Percentiles rank a stretch among this genome's conserved stretches.
Conservation (phyloP, 2,113 vertebrate species). For the Fukomys damarensis region DNA sequence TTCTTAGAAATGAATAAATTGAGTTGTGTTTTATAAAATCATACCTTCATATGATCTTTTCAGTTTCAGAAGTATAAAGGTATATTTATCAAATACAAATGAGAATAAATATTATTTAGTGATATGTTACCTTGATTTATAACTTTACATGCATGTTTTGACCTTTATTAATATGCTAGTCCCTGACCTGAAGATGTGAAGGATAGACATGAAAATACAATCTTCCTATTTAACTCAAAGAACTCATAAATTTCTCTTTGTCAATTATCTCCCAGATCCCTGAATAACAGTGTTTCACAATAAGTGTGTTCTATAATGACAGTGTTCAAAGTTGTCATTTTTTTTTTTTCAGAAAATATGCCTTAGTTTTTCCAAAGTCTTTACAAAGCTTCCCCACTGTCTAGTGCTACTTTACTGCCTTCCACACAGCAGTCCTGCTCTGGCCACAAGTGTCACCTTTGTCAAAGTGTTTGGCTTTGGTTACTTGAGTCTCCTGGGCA, state of each 20-base stretch:
- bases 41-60: not conserved
- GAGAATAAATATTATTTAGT: not conserved
- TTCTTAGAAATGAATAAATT: not conserved
- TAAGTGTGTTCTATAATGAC: not conserved
- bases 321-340: not conserved
- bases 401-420: not conserved
- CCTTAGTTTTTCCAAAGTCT: not conserved
- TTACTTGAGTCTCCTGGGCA: not conserved
- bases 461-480: not conserved
- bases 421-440: not conserved
- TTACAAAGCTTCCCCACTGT: not conserved
- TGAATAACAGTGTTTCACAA: not conserved
- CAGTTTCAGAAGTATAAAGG: not conserved
- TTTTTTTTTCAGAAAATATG: not conserved
- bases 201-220: not conserved
- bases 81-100: not conserved
- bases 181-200: not conserved
- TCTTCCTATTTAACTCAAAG: not conserved
- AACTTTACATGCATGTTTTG: not conserved
- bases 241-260: not conserved
- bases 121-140: not conserved
- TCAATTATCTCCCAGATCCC: not conserved
- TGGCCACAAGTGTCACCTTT: not conserved
- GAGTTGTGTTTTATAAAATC: not conserved
- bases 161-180: rapidly evolving